A percentile compares a stretch with the other conserved stretches of the same genome.
These are phyloP conservation scores for Drosophila pachea DNA, from an alignment of 1,140 invertebrate species.

Conservation along the genomic window DNA sequence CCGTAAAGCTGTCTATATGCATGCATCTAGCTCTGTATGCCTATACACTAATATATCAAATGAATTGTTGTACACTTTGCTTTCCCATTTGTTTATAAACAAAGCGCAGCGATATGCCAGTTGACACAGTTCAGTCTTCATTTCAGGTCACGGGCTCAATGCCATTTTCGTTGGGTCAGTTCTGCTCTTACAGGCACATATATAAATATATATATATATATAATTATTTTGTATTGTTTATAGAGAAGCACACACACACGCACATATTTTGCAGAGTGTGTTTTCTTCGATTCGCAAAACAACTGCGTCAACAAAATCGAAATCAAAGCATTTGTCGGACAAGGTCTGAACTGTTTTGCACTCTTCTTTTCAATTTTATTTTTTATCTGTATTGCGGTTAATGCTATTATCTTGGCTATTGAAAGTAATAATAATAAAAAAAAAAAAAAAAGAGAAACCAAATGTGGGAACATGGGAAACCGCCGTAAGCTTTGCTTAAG, in stretches of 20 bases:
- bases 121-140: slow-evolving; percentile 37
- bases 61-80: background rate
- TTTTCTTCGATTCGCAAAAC: slow-evolving; percentile 7
- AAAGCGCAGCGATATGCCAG: slow-evolving; percentile 22
- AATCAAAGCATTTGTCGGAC: slow-evolving; percentile 41
- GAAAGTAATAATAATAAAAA: background rate
- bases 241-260: too few species aligned
- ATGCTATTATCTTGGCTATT: slow-evolving; percentile 22
- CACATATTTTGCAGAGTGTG: slow-evolving; percentile 13
- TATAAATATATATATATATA: background rate
- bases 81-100: slow-evolving; percentile 38
- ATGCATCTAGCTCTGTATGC: background rate
- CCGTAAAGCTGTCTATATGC: slow-evolving; percentile 6
- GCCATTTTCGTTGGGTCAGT: slow-evolving; percentile 45
- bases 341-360: slow-evolving; percentile 35
- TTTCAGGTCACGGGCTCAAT: slow-evolving; percentile 46
- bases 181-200: slow-evolving; percentile 17
- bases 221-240: too few species aligned
- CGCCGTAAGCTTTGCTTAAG: background rate
- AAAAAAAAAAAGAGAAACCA: too few species aligned
- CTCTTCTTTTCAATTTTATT: background rate
- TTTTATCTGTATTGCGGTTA: slow-evolving; percentile 7
- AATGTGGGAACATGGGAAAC: background rate
- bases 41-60: background rate
- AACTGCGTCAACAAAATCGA: slow-evolving; percentile 42